A percentile compares a stretch with the other conserved stretches of the same genome.
Evolutionary conservation across 2,888 invertebrate species (phyloP).

Genomic region (Panzeria rudis): DNA sequence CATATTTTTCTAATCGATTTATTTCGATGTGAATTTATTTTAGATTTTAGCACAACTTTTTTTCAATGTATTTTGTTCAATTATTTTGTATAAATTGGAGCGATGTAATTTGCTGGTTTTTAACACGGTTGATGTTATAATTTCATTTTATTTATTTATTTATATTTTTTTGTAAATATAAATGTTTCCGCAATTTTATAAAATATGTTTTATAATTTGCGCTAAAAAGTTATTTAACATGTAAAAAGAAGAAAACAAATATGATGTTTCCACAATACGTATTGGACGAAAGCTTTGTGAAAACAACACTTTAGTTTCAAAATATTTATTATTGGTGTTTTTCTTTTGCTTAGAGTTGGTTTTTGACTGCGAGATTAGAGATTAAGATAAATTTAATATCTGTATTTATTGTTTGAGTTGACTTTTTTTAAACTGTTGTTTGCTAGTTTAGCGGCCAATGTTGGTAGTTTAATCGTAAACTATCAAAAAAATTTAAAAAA

Average conservation of each 20-base stretch:
- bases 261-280: no score
- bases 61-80: neutral
- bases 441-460: no score
- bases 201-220: neutral
- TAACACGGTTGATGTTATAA: neutral
- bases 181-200: neutral
- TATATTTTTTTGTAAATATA: neutral
- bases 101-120: neutral
- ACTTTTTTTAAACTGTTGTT: no score
- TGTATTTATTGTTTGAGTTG: no score
- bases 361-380: no score
- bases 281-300: neutral
- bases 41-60: neutral
- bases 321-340: neutral
- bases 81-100: neutral
- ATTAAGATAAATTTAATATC: no score
- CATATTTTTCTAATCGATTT: slow-evolving; percentile 19
- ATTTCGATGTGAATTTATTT: neutral
- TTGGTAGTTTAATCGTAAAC: no score
- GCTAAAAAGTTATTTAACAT: neutral
- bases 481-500: no score
- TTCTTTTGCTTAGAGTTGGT: neutral
- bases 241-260: neutral
- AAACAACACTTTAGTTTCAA: neutral
- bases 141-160: neutral